Evolutionary conservation across 2,888 invertebrate genomes (phyloP), one percentile per base, ranked within the genome.

Genomic region (Steinernema hermaphroditum): DNA sequence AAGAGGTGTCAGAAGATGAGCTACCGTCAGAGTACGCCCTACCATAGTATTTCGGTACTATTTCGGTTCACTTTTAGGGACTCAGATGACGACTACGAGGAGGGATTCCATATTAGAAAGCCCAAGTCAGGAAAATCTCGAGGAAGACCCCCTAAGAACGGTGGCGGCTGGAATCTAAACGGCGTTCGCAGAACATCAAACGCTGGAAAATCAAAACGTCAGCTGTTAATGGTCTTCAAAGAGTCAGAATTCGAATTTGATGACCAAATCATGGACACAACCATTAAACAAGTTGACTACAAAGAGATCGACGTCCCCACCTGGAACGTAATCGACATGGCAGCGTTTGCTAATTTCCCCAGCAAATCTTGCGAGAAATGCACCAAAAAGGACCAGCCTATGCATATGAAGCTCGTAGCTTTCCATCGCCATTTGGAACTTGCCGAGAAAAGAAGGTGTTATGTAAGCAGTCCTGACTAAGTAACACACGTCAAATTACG

Each of bases 251-350:
- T 29, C 34, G 62, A 62, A 62, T 62, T 62, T 29, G 62, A 62
- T 16, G 62, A 62, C 16, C 62, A 62, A 19, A 50, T 50, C 50
- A 62, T 62, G 62, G 62, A 62, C 32, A 62, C 62, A 14, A 62
- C 62, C 8, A 62, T 62, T 29, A 62, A 62, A 27, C 62, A 62
- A 62, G 62, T 62, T 29, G 62, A 62, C 62, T 62, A 62, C 32
- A 62, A 62, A n/a, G 62, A 62, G 27, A 62, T 62, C 29, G 62
- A 62, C 32, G 62, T 62, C 32, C 62, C 62, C 32, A 62, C 62
- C 2, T 62, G 62, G 62, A 62, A n/a, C 32, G 16, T 16, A 24
- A 29, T 62, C 16, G 62, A 62, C 29, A 14, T 29, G 29, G 62
- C 29, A 2, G 16, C 62, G 2, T 62, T 32, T 19, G 14, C 27